A percentile compares a stretch with the other conserved stretches of the same genome.
phyloP scores from a whole-genome alignment of 2,888 invertebrate genomes.

The Mythimna pallens region DNA sequence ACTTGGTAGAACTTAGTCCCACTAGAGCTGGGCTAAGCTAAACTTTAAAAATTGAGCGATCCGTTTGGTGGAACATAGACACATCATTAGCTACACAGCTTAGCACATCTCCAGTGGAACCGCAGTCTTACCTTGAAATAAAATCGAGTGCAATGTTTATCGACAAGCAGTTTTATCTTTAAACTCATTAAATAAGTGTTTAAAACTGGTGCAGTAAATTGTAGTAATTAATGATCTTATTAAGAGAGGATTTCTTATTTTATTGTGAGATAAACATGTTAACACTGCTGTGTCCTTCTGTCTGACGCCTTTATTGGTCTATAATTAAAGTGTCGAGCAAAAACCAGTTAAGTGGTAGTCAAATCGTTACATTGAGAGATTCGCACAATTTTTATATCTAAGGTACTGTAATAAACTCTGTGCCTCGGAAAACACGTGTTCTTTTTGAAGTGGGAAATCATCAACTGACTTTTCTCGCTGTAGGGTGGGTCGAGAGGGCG shows the following conservation, averaged over 20 bases:
- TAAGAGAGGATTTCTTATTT: slow-evolving; percentile 6
- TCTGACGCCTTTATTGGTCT: background rate
- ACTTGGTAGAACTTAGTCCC: no score
- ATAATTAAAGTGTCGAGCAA: background rate
- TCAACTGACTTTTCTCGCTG: no score
- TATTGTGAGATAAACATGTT: slow-evolving; percentile 7
- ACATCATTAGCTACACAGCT: background rate
- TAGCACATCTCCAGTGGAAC: background rate
- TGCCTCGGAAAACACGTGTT: no score
- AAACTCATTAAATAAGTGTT: slow-evolving; percentile 25
- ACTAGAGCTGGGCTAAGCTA: no score
- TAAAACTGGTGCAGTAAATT: slow-evolving; percentile 28
- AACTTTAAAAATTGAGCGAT: no score
- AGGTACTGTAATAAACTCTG: no score
- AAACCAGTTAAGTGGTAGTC: background rate
- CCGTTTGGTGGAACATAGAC: no score
- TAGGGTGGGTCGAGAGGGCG: no score
- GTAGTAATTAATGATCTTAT: slow-evolving; percentile 28
- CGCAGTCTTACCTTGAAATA: background rate
- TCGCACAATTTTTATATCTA: no score
- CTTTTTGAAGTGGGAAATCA: no score
- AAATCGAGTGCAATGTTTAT: slow-evolving; percentile 19
- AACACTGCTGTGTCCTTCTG: background rate
- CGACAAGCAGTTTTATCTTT: slow-evolving; percentile 26
- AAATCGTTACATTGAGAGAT: background rate